A percentile compares a stretch with the other conserved stretches of the same genome.
phyloP scores from a whole-genome alignment of 2,797 vertebrate species.

The Brachyrhaphis roseni region DNA sequence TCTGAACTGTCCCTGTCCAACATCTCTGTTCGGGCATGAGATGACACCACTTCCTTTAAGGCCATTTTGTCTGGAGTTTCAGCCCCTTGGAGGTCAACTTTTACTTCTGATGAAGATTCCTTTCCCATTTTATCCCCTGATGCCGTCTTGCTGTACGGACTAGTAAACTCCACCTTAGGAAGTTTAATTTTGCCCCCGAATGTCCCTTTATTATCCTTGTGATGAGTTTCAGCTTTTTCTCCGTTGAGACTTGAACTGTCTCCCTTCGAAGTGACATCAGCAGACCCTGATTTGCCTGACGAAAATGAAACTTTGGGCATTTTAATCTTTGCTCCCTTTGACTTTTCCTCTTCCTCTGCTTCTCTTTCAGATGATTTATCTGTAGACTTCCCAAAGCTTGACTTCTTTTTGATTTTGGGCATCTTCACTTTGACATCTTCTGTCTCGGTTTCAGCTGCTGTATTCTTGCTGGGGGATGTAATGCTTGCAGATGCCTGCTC shows the following conservation, averaged over 20 bases:
- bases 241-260: slow-evolving; percentile 62
- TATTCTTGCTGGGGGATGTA: slow-evolving; percentile 39
- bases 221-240: slow-evolving; percentile 56
- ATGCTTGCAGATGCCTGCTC: slow-evolving; percentile 45
- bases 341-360: slow-evolving; percentile 50
- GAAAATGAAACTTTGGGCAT: slow-evolving; percentile 81
- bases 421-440: slow-evolving; percentile 61
- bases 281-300: slow-evolving; percentile 57
- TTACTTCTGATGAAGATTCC: slow-evolving; percentile 48
- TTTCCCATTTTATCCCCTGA: slow-evolving; percentile 48
- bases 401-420: slow-evolving; percentile 76
- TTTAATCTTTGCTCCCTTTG: slow-evolving; percentile 67
- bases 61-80: slow-evolving; percentile 67
- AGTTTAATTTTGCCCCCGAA: slow-evolving; percentile 78
- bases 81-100: slow-evolving; percentile 29
- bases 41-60: slow-evolving; percentile 64
- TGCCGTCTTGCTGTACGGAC: slow-evolving; percentile 73
- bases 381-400: slow-evolving; percentile 74
- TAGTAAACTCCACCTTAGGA: slow-evolving; percentile 84
- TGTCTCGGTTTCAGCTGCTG: slow-evolving; percentile 38
- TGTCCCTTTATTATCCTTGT: slow-evolving; percentile 66
- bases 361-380: slow-evolving; percentile 61
- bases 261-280: slow-evolving; percentile 47
- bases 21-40: slow-evolving; percentile 79
- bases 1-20: slow-evolving; percentile 76